Evolutionary conservation across 2,888 invertebrate species (phyloP).

Genomic region (Ypsolopha sequella): DNA sequence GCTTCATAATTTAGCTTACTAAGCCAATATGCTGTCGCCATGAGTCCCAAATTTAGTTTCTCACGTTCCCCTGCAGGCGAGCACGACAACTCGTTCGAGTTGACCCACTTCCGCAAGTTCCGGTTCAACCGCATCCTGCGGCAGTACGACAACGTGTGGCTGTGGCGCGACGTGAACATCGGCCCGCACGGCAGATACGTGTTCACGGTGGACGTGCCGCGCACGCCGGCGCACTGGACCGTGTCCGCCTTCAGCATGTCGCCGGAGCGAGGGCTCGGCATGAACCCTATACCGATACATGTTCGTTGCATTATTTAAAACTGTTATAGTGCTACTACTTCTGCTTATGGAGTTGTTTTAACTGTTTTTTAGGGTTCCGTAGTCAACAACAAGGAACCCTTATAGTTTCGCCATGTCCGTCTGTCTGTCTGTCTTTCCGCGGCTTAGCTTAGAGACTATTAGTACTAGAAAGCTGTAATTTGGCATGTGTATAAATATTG

Average conservation of each 20-base stretch:
- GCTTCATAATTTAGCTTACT: too few species aligned
- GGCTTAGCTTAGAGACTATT: too few species aligned
- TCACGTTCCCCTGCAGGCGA: slow-evolving; percentile 45
- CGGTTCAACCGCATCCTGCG: slow-evolving; percentile 90
- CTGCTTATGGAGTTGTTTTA: too few species aligned
- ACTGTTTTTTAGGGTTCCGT: too few species aligned
- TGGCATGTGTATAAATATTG: too few species aligned
- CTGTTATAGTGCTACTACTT: too few species aligned
- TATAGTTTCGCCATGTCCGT: too few species aligned
- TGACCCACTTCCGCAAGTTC: slow-evolving; percentile 82
- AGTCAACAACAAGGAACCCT: too few species aligned
- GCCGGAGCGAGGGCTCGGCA: slow-evolving; percentile 87
- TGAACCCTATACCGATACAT: slow-evolving; percentile 83
- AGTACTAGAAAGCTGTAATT: too few species aligned
- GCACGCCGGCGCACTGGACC: slow-evolving; percentile 90
- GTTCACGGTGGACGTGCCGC: slow-evolving; percentile 88
- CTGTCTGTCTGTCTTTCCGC: too few species aligned
- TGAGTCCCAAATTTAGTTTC: neutral
- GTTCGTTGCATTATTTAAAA: slow-evolving; percentile 38
- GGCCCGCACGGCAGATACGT: slow-evolving; percentile 92
- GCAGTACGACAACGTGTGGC: slow-evolving; percentile 95
- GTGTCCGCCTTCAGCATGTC: slow-evolving; percentile 94
- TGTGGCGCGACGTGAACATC: slow-evolving; percentile 95
- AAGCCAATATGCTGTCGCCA: too few species aligned
- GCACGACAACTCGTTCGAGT: slow-evolving; percentile 75